These are phyloP conservation scores for Melanerpes formicivorus DNA, from an alignment of 2,113 vertebrate genomes.

Conservation along the genomic window DNA sequence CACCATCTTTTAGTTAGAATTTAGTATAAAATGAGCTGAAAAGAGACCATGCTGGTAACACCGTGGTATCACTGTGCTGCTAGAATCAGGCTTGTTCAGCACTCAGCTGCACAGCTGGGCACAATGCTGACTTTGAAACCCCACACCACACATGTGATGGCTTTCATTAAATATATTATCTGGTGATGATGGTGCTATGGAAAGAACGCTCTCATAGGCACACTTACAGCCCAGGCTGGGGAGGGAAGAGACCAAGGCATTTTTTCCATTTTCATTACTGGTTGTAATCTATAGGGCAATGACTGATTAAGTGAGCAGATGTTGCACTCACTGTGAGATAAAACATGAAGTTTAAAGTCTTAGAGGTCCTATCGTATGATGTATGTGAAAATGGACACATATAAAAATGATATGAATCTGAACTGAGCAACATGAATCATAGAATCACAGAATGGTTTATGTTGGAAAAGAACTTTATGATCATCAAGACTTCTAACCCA, in stretches of 20 bases:
- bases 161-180: constrained; percentile 55
- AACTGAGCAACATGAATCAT: too few species aligned
- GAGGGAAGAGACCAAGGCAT: not conserved
- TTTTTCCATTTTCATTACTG: constrained; percentile 29
- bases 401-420: too few species aligned
- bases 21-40: not conserved
- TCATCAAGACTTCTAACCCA: not conserved
- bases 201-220: constrained; percentile 57
- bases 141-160: constrained; percentile 13
- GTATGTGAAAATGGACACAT: not conserved
- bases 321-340: not conserved
- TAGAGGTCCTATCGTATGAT: accelerated
- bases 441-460: not conserved
- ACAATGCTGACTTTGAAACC: constrained; percentile 40
- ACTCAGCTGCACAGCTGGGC: constrained; percentile 23
- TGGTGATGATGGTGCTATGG: constrained; percentile 58
- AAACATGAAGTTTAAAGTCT: not conserved
- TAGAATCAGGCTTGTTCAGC: not conserved
- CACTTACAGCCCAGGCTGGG: not conserved
- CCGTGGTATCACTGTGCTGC: not conserved
- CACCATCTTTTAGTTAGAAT: not conserved
- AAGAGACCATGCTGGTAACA: not conserved
- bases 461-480: not conserved
- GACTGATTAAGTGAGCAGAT: not conserved
- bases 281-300: not conserved